Conservation (phyloP, 2,113 vertebrate species). For the Cairina moschata region DNA sequence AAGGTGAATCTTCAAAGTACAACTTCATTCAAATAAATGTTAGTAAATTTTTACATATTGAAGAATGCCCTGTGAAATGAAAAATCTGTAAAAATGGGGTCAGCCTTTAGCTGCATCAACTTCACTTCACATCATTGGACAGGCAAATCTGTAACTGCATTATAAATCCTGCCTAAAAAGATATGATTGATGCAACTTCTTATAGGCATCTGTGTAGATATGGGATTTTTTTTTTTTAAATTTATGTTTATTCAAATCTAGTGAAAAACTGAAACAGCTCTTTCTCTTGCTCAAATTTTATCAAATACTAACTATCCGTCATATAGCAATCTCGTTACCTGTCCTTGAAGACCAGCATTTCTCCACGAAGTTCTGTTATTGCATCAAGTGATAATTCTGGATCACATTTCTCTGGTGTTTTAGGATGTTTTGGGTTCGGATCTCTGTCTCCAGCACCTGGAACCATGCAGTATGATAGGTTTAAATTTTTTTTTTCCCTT, state of each 20-base stretch:
- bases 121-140: background rate
- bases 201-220: background rate
- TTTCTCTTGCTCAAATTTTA: background rate
- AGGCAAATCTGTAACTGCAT: background rate
- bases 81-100: background rate
- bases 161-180: background rate
- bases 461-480: background rate
- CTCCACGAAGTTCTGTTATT: conserved; percentile 87
- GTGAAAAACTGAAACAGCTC: background rate
- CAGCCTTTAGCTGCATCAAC: background rate
- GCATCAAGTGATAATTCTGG: conserved; percentile 86
- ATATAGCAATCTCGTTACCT: conserved; percentile 71
- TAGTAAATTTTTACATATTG: background rate
- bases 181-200: background rate
- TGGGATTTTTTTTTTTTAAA: background rate
- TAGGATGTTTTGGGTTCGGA: conserved; percentile 77
- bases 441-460: conserved; percentile 76
- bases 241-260: background rate
- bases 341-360: conserved; percentile 90
- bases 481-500: background rate
- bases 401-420: conserved; percentile 90
- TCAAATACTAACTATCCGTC: background rate
- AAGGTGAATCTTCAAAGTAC: background rate
- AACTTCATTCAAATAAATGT: background rate
- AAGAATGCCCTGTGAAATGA: background rate